phyloP scores from a whole-genome alignment of 2,113 vertebrate genomes.

The Stigmatopora nigra region DNA sequence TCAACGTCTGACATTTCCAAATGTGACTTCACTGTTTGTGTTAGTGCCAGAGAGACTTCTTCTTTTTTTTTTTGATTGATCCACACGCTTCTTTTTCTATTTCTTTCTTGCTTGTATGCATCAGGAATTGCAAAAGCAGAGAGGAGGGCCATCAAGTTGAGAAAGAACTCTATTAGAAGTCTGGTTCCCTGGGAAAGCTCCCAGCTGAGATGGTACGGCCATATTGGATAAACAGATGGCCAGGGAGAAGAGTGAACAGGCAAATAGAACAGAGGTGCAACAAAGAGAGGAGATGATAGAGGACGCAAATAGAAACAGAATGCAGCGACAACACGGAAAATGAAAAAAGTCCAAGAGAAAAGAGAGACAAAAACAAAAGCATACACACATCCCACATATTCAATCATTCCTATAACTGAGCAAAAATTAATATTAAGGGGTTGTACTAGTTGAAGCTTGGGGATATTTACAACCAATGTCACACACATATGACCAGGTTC shows the following conservation, averaged over 20 bases:
- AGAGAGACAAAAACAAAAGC: constrained; percentile 45
- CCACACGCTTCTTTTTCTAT: constrained; percentile 40
- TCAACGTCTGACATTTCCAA: constrained; percentile 51
- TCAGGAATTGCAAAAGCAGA: constrained; percentile 73
- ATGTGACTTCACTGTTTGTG: constrained; percentile 60
- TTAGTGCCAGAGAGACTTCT: constrained; percentile 55
- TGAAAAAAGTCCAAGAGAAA: constrained; percentile 49
- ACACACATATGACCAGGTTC: constrained; percentile 19
- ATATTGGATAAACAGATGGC: constrained; percentile 76
- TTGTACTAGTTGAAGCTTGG: constrained; percentile 67
- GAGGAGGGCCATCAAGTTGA: constrained; percentile 60
- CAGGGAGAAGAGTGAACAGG: constrained; percentile 56
- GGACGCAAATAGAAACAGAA: constrained; percentile 26
- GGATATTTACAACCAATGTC: constrained; percentile 36
- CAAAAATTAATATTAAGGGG: constrained; percentile 62
- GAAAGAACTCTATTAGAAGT: constrained; percentile 65
- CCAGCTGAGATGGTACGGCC: constrained; percentile 62
- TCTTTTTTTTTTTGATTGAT: constrained; percentile 28
- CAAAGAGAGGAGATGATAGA: constrained; percentile 56
- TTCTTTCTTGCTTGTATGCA: constrained; percentile 42
- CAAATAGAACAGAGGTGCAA: constrained; percentile 59
- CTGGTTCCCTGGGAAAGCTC: constrained; percentile 64
- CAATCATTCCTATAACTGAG: too few relatives aligned
- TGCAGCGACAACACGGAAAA: constrained; percentile 53
- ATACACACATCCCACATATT: constrained; percentile 15